A percentile compares a stretch with the other conserved stretches of the same genome.
Conservation (phyloP, 1,140 invertebrate species). For the Whitmania pigra region DNA sequence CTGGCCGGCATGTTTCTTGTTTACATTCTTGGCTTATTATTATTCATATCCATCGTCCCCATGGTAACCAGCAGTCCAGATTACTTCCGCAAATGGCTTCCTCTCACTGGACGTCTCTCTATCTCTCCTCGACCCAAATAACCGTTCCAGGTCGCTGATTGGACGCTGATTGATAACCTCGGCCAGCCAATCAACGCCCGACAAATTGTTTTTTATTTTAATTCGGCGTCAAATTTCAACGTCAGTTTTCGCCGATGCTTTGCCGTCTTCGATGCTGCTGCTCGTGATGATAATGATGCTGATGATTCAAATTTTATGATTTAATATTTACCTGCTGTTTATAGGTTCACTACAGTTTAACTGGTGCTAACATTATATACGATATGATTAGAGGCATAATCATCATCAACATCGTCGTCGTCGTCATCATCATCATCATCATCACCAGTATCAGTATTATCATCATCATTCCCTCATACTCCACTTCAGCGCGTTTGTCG, state of each 20-base stretch:
- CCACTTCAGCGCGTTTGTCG: neutral
- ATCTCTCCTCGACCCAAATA: neutral
- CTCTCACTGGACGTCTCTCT: neutral
- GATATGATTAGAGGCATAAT: too few relatives aligned
- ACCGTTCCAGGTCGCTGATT: conserved; percentile 10
- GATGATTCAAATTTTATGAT: neutral
- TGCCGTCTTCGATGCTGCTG: neutral
- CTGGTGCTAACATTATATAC: too few relatives aligned
- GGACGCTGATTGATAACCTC: conserved; percentile 10
- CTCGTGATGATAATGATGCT: neutral
- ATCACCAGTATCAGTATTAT: conserved; percentile 16
- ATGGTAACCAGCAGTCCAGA: conserved; percentile 3
- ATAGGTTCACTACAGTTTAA: too few relatives aligned
- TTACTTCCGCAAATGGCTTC: conserved; percentile 9
- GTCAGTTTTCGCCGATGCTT: neutral
- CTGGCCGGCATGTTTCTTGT: too few relatives aligned
- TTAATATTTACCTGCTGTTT: too few relatives aligned
- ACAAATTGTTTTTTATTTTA: conserved; percentile 5
- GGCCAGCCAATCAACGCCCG: conserved; percentile 4
- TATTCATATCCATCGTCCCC: conserved; percentile 8
- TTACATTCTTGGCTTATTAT: neutral
- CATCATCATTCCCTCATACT: conserved; percentile 13
- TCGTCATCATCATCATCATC: conserved; percentile 15
- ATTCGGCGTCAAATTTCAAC: conserved; percentile 1
- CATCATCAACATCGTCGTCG: neutral